Evolutionary conservation across 53 echinoderm and acorn worm genomes (phyloP), one percentile per base, ranked within the genome.

Genomic region (Crossaster papposus): DNA sequence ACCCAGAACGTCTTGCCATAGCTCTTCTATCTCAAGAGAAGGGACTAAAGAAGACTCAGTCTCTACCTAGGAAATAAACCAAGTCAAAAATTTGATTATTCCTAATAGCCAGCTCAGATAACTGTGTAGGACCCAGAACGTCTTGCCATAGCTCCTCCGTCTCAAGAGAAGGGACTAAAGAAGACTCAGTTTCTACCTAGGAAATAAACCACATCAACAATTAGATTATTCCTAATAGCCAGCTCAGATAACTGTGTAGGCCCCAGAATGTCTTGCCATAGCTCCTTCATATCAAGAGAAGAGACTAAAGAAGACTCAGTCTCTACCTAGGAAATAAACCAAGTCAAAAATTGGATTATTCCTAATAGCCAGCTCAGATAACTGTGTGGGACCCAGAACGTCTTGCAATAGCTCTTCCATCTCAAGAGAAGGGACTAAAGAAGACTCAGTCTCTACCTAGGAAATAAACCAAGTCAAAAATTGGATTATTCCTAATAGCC

Each of bases 101-200:
- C n/a, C 88, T 89, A 80, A 93, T 80, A 18, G 99, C 99, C 18
- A 98, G 89, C 76, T 94, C 96, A n/a, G 93, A 93, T 78, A 98
- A 83, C 36, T 96, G 94, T 52, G 99, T 92, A 2, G 99, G 96
- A 58, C 99, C 99, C 77, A 94, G 94, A 29, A 95, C 92, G 37
- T 79, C 89, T 76, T 96, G 99, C 99, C 98, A 98, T 13, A 92
- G 89, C 52, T 98, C 99, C 68, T 98, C 99, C 12, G 95, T 84
- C 36, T 94, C 94, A 70, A 96, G 92, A 52, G 92, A 89, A 4
- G 99, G 99, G 2, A 89, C 94, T 73, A 94, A 85, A 2, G 94
- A 91, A n/a, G 99, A 92, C 65, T 94, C 99, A 0, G 91, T 78
- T 64, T 98, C 99, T 15, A 95, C 92, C 96, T 98, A 75, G 0